Percentiles rank a stretch among this genome's conserved stretches.
phyloP scores from a whole-genome alignment of 1,140 invertebrate genomes.

The Dendrolimus kikuchii region DNA sequence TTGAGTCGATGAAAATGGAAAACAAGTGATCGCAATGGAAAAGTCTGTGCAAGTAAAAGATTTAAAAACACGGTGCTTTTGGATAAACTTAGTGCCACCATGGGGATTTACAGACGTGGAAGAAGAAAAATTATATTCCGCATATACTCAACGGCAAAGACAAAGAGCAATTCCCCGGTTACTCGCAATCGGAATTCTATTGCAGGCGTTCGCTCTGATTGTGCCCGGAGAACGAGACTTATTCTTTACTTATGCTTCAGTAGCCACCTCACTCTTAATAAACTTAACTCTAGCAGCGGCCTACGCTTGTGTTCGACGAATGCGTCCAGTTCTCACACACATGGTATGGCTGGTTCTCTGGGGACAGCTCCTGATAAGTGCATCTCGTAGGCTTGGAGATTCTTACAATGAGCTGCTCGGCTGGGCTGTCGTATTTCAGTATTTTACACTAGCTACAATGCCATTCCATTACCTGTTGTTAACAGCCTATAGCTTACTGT shows the following conservation, averaged over 20 bases:
- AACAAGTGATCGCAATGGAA: conserved; percentile 40
- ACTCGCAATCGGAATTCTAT: conserved; percentile 78
- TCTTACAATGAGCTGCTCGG: conserved; percentile 74
- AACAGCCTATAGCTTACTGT: conserved; percentile 47
- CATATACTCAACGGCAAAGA: conserved; percentile 83
- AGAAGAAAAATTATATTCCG: conserved; percentile 83
- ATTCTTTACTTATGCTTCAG: conserved; percentile 63
- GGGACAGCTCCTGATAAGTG: conserved; percentile 73
- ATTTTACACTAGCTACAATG: conserved; percentile 88
- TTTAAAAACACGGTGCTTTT: conserved; percentile 30
- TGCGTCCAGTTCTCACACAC: conserved; percentile 73
- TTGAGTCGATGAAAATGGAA: background rate
- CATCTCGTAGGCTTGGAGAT: conserved; percentile 66
- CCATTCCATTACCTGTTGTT: conserved; percentile 79
- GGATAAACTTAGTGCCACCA: conserved; percentile 42
- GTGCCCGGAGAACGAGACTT: conserved; percentile 74
- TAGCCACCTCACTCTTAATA: conserved; percentile 71
- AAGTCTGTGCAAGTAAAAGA: conserved; percentile 34
- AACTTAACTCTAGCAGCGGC: conserved; percentile 65
- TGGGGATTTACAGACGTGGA: conserved; percentile 71
- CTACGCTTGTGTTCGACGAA: conserved; percentile 26
- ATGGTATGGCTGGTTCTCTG: conserved; percentile 77
- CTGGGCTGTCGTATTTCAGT: conserved; percentile 87
- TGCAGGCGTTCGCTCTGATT: conserved; percentile 77
- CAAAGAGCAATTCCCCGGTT: conserved; percentile 85